phyloP scores from a whole-genome alignment of 2,888 invertebrate genomes.

The Watsonalla cultraria region DNA sequence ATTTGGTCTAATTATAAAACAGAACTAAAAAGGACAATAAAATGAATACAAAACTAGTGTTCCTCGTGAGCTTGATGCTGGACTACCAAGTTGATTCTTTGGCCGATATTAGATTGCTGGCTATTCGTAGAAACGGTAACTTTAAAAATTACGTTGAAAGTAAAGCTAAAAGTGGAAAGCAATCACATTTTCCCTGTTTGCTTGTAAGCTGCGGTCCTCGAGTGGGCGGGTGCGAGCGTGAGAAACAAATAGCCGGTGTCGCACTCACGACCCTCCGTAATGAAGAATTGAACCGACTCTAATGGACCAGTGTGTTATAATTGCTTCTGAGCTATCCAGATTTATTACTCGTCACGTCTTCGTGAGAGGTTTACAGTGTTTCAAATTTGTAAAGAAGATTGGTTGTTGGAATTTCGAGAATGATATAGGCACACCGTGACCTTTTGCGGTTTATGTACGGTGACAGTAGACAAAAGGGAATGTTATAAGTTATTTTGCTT shows the following conservation, averaged over 20 bases:
- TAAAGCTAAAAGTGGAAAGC: constrained; percentile 13
- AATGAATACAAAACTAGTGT: no score
- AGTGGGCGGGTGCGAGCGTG: constrained; percentile 74
- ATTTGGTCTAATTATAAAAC: no score
- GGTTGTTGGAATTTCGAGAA: no score
- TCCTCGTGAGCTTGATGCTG: no score
- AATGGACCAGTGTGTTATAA: constrained; percentile 42
- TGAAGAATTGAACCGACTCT: constrained; percentile 38
- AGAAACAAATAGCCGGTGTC: constrained; percentile 66
- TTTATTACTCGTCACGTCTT: constrained; percentile 39
- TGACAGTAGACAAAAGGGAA: no score
- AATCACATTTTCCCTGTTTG: constrained; percentile 35
- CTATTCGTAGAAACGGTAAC: background rate
- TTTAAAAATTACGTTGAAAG: background rate
- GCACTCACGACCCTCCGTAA: constrained; percentile 46
- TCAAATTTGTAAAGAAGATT: background rate
- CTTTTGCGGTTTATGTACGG: no score
- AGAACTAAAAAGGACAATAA: no score
- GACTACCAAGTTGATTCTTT: background rate
- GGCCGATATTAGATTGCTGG: background rate
- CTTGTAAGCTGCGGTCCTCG: constrained; percentile 28
- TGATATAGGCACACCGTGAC: no score
- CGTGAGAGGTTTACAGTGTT: constrained; percentile 15
- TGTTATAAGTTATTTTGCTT: no score
- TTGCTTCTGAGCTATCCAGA: constrained; percentile 44